Conservation (phyloP, 1,140 invertebrate species). For the Drosophila nigromelanica region DNA sequence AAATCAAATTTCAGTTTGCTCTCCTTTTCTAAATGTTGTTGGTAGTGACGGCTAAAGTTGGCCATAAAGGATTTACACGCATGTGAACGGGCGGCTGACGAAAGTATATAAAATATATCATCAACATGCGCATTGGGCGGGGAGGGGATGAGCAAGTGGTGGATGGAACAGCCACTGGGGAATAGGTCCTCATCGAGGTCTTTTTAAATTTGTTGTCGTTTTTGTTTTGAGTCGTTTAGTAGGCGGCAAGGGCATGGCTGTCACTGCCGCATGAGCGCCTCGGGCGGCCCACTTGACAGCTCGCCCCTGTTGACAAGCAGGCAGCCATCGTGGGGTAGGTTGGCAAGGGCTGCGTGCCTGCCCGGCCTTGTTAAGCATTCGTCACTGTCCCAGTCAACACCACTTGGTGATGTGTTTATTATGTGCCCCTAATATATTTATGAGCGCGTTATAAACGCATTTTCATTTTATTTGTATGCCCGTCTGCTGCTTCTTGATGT, state of each 20-base stretch:
- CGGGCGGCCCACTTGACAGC: constrained; percentile 71
- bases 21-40: constrained; percentile 5
- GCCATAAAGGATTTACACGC: constrained; percentile 80
- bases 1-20: constrained; percentile 67
- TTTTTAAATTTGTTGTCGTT: constrained; percentile 75
- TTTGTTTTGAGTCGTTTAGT: constrained; percentile 44
- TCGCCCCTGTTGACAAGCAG: constrained; percentile 39
- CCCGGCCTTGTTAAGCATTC: constrained; percentile 59
- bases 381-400: constrained; percentile 58
- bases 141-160: background rate
- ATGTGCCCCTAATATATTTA: constrained; percentile 81
- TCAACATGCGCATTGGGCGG: constrained; percentile 29
- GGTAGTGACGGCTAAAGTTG: constrained; percentile 49
- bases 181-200: constrained; percentile 19
- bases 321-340: background rate
- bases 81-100: constrained; percentile 65
- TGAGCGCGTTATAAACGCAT: constrained; percentile 82
- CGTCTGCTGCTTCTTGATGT: constrained; percentile 14
- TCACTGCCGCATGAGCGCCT: constrained; percentile 69
- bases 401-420: constrained; percentile 79
- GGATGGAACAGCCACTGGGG: background rate
- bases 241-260: constrained; percentile 40
- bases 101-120: constrained; percentile 75
- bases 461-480: constrained; percentile 76
- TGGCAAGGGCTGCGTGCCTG: constrained; percentile 11